Conservation (phyloP, 2,888 invertebrate species). For the Caenorhabditis wallacei region DNA sequence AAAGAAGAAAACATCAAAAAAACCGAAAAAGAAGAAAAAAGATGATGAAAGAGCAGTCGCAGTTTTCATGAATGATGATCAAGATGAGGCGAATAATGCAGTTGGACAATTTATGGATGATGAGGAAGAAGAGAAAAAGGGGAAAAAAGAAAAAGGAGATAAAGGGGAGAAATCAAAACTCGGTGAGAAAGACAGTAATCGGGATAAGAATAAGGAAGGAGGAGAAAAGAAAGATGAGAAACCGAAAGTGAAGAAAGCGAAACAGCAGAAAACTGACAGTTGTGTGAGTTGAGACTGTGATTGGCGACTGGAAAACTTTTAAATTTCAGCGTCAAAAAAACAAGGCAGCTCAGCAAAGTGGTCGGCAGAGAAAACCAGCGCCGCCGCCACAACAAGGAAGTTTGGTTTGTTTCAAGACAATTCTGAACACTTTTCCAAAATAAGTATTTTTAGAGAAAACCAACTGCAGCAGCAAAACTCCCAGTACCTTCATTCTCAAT, state of each 20-base stretch:
- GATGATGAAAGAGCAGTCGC: conserved; percentile 21
- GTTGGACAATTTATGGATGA: conserved; percentile 24
- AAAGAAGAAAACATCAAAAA: conserved; percentile 8
- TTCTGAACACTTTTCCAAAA: not conserved
- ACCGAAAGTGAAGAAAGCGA: conserved; percentile 4
- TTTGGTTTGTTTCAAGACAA: not conserved
- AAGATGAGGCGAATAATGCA: conserved; percentile 19
- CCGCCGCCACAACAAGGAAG: no score
- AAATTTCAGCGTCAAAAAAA: conserved; percentile 23
- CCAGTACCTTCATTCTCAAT: not conserved
- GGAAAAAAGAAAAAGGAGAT: no score
- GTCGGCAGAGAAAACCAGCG: conserved; percentile 6
- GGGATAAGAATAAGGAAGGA: conserved; percentile 6
- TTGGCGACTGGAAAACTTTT: no score
- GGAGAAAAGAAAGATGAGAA: not conserved
- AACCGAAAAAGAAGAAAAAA: conserved; percentile 20
- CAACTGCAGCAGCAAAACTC: not conserved
- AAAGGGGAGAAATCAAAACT: not conserved
- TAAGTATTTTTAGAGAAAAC: conserved; percentile 1
- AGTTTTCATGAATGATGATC: conserved; percentile 15
- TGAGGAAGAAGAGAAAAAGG: conserved; percentile 26
- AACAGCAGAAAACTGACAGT: conserved; percentile 16
- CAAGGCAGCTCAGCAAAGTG: conserved; percentile 1
- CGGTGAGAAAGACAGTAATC: conserved; percentile 14
- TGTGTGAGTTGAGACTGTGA: not conserved